These are phyloP conservation scores for Eristalis arbustorum DNA, from an alignment of 2,888 invertebrate genomes.

Conservation along the genomic window DNA sequence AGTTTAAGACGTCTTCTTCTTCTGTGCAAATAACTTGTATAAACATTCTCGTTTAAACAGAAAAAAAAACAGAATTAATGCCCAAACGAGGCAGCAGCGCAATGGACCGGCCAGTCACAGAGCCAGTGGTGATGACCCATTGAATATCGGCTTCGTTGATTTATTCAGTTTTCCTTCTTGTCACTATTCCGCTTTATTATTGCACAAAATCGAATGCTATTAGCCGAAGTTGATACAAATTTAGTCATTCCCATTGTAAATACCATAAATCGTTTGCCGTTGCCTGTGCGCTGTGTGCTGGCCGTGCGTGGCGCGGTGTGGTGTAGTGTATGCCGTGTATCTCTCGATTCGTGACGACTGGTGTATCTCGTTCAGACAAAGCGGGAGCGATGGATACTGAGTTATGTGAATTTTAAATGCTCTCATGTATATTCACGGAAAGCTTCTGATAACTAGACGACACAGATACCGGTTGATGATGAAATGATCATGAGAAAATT, in stretches of 20 bases:
- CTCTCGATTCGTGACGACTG: not conserved
- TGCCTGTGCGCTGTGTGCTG: not conserved
- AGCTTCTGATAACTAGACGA: not conserved
- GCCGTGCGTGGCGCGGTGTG: not conserved
- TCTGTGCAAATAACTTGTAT: not conserved
- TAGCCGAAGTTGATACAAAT: constrained; percentile 27
- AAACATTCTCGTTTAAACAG: not conserved
- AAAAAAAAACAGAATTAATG: not conserved
- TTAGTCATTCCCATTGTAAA: constrained; percentile 38
- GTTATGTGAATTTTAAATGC: not conserved
- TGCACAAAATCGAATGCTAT: constrained; percentile 18
- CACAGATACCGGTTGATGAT: not conserved
- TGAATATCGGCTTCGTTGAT: constrained; percentile 7
- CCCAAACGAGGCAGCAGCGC: not conserved
- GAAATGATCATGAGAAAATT: not conserved
- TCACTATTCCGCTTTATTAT: not conserved
- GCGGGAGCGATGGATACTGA: not conserved
- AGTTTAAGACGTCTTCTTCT: not conserved
- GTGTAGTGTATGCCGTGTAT: not conserved
- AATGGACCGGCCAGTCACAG: not conserved
- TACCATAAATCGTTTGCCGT: constrained; percentile 30
- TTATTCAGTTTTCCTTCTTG: constrained; percentile 17
- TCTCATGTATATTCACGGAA: not conserved
- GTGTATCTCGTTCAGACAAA: not conserved
- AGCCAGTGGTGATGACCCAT: not conserved